Percentiles rank a stretch among this genome's conserved stretches.
Evolutionary conservation across 2,888 invertebrate genomes (phyloP).

Genomic region (Gerosis bhagava): DNA sequence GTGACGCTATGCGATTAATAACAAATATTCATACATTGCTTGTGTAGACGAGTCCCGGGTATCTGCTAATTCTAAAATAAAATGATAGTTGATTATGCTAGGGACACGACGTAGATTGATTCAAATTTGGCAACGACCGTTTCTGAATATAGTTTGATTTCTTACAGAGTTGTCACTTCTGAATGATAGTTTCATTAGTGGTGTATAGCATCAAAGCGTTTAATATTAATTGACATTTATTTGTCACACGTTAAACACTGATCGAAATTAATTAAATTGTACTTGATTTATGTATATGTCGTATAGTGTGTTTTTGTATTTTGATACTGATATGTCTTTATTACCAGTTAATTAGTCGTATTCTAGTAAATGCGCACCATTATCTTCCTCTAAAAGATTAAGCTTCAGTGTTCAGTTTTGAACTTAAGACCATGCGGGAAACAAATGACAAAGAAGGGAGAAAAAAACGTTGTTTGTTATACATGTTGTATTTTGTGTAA

Average conservation of each 20-base stretch:
- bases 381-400: constrained; percentile 59
- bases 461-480: constrained; percentile 44
- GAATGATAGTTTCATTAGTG: constrained; percentile 25
- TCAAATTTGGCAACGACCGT: constrained; percentile 23
- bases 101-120: constrained; percentile 19
- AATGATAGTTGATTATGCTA: constrained; percentile 1
- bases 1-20: too few relatives aligned
- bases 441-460: constrained; percentile 64
- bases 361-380: constrained; percentile 54
- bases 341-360: constrained; percentile 43
- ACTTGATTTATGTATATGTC: constrained; percentile 10
- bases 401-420: constrained; percentile 69
- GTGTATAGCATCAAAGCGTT: constrained; percentile 25
- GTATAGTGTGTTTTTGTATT: constrained; percentile 16
- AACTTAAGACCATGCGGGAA: constrained; percentile 63
- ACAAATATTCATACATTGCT: too few relatives aligned
- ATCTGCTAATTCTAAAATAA: too few relatives aligned
- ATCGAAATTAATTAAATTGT: constrained; percentile 22
- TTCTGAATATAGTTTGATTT: constrained; percentile 25
- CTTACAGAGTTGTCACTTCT: constrained; percentile 19
- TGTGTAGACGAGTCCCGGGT: too few relatives aligned
- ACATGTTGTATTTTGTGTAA: not conserved
- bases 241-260: constrained; percentile 23
- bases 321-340: constrained; percentile 23
- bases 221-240: constrained; percentile 24